Percentiles rank a stretch among this genome's conserved stretches.
Conservation (phyloP, 2,113 vertebrate species). For the Calidris pygmaea region DNA sequence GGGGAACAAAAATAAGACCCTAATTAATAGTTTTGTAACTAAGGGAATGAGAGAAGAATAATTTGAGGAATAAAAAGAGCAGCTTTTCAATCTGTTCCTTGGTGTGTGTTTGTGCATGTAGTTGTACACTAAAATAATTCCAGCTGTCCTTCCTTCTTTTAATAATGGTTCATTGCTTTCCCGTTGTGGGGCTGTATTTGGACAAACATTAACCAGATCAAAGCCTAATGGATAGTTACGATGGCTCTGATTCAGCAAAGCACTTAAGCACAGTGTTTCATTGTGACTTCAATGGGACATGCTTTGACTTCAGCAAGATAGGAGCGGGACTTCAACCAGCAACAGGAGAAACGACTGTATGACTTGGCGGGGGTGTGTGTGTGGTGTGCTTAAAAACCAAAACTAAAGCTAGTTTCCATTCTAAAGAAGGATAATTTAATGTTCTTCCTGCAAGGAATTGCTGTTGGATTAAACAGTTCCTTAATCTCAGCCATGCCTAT, state of each 20-base stretch:
- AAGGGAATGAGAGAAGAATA: neutral
- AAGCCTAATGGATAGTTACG: slow-evolving; percentile 64
- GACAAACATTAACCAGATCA: slow-evolving; percentile 72
- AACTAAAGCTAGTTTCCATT: neutral
- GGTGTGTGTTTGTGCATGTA: slow-evolving; percentile 46
- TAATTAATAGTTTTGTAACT: slow-evolving; percentile 18
- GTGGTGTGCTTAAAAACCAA: neutral
- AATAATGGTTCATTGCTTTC: slow-evolving; percentile 61
- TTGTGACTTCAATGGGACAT: slow-evolving; percentile 51
- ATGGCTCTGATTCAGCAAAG: slow-evolving; percentile 68
- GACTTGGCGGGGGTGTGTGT: neutral
- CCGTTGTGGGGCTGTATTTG: slow-evolving; percentile 50
- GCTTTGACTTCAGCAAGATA: slow-evolving; percentile 34
- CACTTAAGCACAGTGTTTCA: slow-evolving; percentile 56
- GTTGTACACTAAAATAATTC: slow-evolving; percentile 55
- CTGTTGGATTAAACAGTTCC: neutral
- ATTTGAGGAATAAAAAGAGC: neutral
- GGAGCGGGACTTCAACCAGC: neutral
- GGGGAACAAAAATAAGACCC: neutral
- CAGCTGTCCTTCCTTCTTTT: slow-evolving; percentile 65
- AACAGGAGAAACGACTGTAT: neutral
- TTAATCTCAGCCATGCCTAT: neutral
- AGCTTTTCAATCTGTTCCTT: slow-evolving; percentile 2
- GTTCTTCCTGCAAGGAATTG: neutral
- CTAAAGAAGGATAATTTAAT: neutral